Conservation (phyloP, 2,888 invertebrate genomes). For the Antheraea assamensis region DNA sequence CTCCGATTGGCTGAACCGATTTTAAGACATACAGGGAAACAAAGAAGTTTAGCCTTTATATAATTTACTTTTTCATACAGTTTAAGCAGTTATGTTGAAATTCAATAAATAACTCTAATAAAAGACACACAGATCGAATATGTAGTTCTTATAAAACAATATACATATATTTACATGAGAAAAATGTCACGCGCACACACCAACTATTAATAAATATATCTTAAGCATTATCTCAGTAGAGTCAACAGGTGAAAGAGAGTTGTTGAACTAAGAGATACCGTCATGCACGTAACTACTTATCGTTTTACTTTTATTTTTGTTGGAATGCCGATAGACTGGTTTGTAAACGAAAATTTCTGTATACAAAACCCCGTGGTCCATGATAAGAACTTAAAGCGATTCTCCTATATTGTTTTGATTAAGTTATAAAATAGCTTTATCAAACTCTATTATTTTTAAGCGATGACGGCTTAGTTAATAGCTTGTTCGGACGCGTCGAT, state of each 20-base stretch:
- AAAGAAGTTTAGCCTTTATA: too few relatives aligned
- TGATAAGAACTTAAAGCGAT: conserved; percentile 28
- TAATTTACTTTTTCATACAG: too few relatives aligned
- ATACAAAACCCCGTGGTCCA: conserved; percentile 20
- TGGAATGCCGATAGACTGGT: conserved; percentile 60
- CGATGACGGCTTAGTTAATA: too few relatives aligned
- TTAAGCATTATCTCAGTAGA: not conserved
- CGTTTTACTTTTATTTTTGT: conserved; percentile 58
- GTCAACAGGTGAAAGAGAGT: conserved; percentile 5
- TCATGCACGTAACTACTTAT: conserved; percentile 31
- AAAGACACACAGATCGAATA: too few relatives aligned
- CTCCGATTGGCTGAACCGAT: too few relatives aligned
- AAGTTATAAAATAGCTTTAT: too few relatives aligned
- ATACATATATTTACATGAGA: not conserved
- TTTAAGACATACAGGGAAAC: too few relatives aligned
- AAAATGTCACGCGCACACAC: not conserved
- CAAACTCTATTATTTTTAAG: too few relatives aligned
- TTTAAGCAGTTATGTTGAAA: too few relatives aligned
- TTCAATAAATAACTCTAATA: too few relatives aligned
- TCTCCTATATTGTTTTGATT: not conserved
- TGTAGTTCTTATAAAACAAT: not conserved
- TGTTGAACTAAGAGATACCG: conserved; percentile 23
- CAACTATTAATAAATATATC: not conserved
- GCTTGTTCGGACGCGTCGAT: too few relatives aligned
- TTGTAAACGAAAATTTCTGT: conserved; percentile 44